Evolutionary conservation across 2,888 invertebrate genomes (phyloP).

Genomic region (Drosophila yooni): DNA sequence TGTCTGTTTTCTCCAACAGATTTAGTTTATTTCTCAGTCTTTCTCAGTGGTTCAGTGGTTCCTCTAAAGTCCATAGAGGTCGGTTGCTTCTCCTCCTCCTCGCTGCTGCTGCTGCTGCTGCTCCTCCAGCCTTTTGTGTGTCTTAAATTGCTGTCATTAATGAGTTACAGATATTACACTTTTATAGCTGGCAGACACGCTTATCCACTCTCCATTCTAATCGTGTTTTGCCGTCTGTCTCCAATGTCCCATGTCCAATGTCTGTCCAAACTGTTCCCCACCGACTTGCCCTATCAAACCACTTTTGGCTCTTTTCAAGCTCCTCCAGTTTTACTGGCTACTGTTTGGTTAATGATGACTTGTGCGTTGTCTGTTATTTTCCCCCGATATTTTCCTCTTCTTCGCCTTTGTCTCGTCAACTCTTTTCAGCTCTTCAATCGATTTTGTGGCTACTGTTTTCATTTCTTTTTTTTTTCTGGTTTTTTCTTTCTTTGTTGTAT

Average conservation of each 20-base stretch:
- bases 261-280: slow-evolving; percentile 6
- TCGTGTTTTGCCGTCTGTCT: slow-evolving; percentile 61
- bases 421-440: slow-evolving; percentile 71
- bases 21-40: slow-evolving; percentile 37
- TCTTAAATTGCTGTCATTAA: slow-evolving; percentile 82
- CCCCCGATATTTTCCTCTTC: slow-evolving; percentile 46
- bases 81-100: slow-evolving; percentile 4
- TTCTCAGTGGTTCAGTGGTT: slow-evolving; percentile 3
- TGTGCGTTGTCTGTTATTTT: slow-evolving; percentile 58
- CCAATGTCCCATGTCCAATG: neutral
- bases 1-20: slow-evolving; percentile 54
- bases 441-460: slow-evolving; percentile 76
- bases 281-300: slow-evolving; percentile 11
- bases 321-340: slow-evolving; percentile 56
- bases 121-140: slow-evolving; percentile 20
- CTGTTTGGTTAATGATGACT: slow-evolving; percentile 75
- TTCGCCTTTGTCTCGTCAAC: slow-evolving; percentile 55
- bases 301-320: slow-evolving; percentile 22
- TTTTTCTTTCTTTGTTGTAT: slow-evolving; percentile 30
- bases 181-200: slow-evolving; percentile 82
- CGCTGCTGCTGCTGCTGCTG: neutral
- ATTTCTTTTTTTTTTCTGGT: neutral
- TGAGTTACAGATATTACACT: slow-evolving; percentile 83
- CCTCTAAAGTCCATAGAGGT: slow-evolving; percentile 5
- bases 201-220: slow-evolving; percentile 82